Base-by-base conservation (phyloP, 1,140 invertebrate genomes). In the Bilobella aurantiaca region DNA sequence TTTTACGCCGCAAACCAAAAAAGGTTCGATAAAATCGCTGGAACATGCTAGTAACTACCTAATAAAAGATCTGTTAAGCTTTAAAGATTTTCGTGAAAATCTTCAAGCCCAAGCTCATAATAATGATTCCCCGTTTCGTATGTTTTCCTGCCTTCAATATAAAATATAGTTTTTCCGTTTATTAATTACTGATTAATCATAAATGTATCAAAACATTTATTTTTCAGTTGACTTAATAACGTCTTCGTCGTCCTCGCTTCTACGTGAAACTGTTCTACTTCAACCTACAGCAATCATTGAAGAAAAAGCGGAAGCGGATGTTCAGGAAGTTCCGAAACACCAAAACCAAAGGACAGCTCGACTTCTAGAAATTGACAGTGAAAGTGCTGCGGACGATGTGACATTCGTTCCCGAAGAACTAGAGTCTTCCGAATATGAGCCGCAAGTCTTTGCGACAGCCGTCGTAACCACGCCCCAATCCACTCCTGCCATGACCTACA, bases 1-100 rank as follows among this genome's bases (percentile, higher is more conserved):
- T 3, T 93, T 93, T 77, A 91, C 88, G 1, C 90, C 90, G 0
- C 83, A 89, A 72, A 72, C 71, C 12, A 67, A 69, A 62, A 69
- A 69, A 59, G 66, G 68, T 69, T 61, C 65, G 37, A 3, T 30
- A 47, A 49, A 23, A 8, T 53, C 21, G 25, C 49, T 12, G 5
- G 49, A 5, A 53, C 8, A 53, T 14, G 14, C 21, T 16, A 3
- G 16, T 47, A 16, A 37, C 30, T 18, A 0, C 1, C 25, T 21
- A 46, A 62, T n/a, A 25, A 25, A 27, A 27, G 57, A 58, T 49
- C 32, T 29, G n/a, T n/a, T n/a, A n/a, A n/a, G n/a, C n/a, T n/a
- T n/a, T n/a, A n/a, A n/a, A n/a, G n/a, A n/a, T n/a, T n/a, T n/a
- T n/a, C n/a, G n/a, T n/a, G n/a, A n/a, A n/a, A n/a, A n/a, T n/a